Percentiles rank a stretch among this genome's conserved stretches.
phyloP scores from a whole-genome alignment of 92 coral and sea anemone species.

The Siderastrea radians region DNA sequence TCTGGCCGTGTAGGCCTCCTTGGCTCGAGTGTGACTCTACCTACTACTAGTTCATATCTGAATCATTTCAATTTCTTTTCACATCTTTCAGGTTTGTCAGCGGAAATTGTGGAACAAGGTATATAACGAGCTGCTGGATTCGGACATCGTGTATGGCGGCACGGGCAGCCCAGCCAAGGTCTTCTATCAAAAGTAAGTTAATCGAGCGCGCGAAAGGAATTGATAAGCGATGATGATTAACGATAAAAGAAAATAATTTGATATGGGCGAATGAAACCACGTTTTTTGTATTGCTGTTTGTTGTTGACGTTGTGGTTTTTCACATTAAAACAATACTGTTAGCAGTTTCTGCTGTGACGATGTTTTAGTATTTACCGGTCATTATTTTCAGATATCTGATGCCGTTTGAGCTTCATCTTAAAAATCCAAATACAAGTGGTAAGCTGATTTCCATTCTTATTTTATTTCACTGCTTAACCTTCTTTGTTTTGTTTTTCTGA shows the following conservation, averaged over 20 bases:
- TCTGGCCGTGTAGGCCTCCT: no score
- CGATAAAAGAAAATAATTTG: no score
- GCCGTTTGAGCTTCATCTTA: constrained; percentile 75
- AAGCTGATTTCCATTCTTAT: background rate
- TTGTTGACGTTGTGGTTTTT: no score
- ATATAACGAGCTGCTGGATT: constrained; percentile 68
- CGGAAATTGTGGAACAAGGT: constrained; percentile 74
- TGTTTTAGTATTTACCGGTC: background rate
- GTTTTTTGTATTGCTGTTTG: background rate
- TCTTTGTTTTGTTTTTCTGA: background rate
- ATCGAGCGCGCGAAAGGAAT: background rate
- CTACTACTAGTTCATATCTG: no score
- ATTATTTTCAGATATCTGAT: constrained; percentile 65
- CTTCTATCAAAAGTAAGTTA: constrained; percentile 85
- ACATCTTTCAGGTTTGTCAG: constrained; percentile 72
- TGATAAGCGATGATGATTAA: background rate
- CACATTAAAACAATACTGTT: no score
- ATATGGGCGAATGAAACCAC: no score
- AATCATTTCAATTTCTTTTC: background rate
- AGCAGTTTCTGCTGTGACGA: no score
- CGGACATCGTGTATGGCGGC: constrained; percentile 42
- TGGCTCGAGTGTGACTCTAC: no score
- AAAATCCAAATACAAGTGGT: constrained; percentile 28
- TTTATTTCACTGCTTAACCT: background rate
- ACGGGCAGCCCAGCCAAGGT: constrained; percentile 70